phyloP scores from a whole-genome alignment of 2,113 vertebrate species.

The Drymodes brunneopygia region DNA sequence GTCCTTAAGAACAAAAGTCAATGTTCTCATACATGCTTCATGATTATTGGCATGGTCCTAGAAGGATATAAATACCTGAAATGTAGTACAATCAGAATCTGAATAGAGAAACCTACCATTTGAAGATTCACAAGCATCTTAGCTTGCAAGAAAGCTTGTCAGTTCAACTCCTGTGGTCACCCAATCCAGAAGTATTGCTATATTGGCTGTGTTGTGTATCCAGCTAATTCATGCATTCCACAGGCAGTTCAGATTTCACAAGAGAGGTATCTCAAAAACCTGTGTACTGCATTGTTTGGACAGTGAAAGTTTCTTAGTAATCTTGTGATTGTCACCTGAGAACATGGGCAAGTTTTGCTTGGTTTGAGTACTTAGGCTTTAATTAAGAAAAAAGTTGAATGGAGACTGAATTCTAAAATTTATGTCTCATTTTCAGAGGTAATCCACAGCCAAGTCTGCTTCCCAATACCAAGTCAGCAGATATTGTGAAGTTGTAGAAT shows the following conservation, averaged over 20 bases:
- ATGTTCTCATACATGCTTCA: neutral
- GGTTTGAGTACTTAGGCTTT: neutral
- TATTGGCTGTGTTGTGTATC: neutral
- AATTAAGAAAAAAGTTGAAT: neutral
- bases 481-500: neutral
- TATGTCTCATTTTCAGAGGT: neutral
- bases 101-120: neutral
- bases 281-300: neutral
- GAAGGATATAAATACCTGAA: neutral
- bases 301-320: neutral
- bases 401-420: neutral
- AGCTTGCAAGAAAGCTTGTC: neutral
- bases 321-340: neutral
- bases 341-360: neutral
- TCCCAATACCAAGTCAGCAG: neutral
- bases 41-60: neutral
- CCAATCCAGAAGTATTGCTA: neutral
- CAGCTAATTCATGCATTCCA: accelerated
- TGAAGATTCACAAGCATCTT: neutral
- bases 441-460: neutral
- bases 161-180: neutral
- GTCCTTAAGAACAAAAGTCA: neutral
- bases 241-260: neutral
- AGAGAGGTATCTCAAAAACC: neutral
- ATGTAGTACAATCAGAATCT: neutral